Evolutionary conservation across 2,113 vertebrate species (phyloP), one percentile per base, ranked within the genome.

Genomic region (Coptodon rendalli): DNA sequence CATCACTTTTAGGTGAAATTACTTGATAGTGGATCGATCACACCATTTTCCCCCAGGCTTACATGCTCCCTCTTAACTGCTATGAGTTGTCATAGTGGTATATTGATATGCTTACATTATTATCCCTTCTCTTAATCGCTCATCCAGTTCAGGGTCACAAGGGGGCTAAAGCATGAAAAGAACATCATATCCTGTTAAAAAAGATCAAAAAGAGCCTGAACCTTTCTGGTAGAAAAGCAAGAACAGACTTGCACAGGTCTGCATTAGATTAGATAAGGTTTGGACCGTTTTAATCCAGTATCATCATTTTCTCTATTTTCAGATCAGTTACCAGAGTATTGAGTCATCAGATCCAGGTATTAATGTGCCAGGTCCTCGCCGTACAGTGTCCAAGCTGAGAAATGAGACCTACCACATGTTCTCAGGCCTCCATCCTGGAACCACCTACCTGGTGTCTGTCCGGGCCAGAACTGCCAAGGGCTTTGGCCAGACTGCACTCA

Each of bases 391-490:
- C 95, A 99, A 99, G 92, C 96, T 98, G 81, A 97, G 97, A 81
- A 99, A 99, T 0, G 98, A 99, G 96, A 99, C 98, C 19, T 98
- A 98, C 95, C 98, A 99, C 2, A 97, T 99, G 93, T 99, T 99
- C 96, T 98, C 97, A 9, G 98, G 97, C 88, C 97, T 99, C 57
- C 98, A 98, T 68, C 98, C 98, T 0, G 98, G 98, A 82, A 99
- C 98, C 91, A 99, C 98, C 3, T 99, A 99, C 95, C 96, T 99
- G 89, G 98, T 99, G 86, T 99, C 98, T 0, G 97, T 99, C 82
- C 97, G 98, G 0, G 98, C 98, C 13, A 96, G 97, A 19, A 99
- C 98, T 0, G 93, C 97, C 82, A 99, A 99, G 89, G 98, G 98
- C 27, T 99, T 99, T 0, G 98, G 98, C 22, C 98, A 98, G 95